A percentile compares a stretch with the other conserved stretches of the same genome.
phyloP scores from a whole-genome alignment of 2,888 invertebrate genomes.

The Kryphioiulus occultus region DNA sequence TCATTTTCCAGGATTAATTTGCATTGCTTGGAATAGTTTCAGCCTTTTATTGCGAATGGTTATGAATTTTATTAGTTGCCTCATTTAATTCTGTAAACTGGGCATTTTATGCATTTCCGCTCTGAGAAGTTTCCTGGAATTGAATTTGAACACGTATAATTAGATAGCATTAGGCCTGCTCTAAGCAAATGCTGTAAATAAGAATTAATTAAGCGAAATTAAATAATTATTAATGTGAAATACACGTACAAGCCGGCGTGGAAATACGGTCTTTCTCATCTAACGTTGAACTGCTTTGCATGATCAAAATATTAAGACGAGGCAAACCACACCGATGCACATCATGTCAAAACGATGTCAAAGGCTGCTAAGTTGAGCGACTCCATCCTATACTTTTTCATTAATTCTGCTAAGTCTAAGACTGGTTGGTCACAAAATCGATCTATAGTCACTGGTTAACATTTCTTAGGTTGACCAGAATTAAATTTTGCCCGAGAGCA shows the following conservation, averaged over 20 bases:
- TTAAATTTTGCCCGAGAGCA: too few relatives aligned
- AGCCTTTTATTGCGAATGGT: neutral
- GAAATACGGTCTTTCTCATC: neutral
- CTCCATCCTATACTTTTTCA: too few relatives aligned
- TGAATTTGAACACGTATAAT: conserved; percentile 8
- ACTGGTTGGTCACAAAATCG: too few relatives aligned
- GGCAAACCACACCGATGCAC: neutral
- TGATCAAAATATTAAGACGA: neutral
- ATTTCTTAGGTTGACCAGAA: too few relatives aligned
- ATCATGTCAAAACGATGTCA: neutral
- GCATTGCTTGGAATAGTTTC: neutral
- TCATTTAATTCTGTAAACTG: neutral
- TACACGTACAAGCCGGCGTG: neutral
- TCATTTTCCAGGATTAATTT: neutral
- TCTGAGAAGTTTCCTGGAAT: neutral
- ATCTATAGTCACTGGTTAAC: too few relatives aligned
- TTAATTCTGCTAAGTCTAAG: too few relatives aligned
- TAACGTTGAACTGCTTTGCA: neutral
- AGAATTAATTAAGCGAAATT: neutral
- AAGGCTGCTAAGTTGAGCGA: too few relatives aligned
- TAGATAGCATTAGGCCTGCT: neutral
- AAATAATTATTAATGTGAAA: neutral
- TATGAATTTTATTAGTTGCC: conserved; percentile 27
- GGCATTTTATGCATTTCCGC: conserved; percentile 28
- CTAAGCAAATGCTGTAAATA: neutral